Percentiles rank a stretch among this genome's conserved stretches.
Evolutionary conservation across 2,797 vertebrate genomes (phyloP).

Genomic region (Acanthurus lineatus): DNA sequence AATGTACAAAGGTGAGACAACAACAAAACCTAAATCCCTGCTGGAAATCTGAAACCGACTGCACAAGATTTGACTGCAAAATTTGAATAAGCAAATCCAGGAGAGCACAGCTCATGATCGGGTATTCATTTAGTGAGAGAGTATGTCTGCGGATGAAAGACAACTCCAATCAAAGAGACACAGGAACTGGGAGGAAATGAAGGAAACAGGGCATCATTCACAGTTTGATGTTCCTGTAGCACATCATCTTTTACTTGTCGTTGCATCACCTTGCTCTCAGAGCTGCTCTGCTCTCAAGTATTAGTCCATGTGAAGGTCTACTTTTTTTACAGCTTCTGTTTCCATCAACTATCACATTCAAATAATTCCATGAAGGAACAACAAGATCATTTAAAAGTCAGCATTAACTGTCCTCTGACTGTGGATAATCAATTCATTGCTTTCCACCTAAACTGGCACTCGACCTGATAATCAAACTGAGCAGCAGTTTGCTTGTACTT

Average conservation of each 20-base stretch:
- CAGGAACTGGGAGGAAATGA: conserved; percentile 27
- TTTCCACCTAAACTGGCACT: neutral
- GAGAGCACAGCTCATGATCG: conserved; percentile 41
- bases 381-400: neutral
- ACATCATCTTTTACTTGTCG: conserved; percentile 73
- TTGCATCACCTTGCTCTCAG: conserved; percentile 78
- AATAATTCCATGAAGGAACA: neutral
- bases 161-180: conserved; percentile 60
- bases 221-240: conserved; percentile 58
- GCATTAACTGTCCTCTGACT: neutral
- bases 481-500: conserved; percentile 1
- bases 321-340: conserved; percentile 10
- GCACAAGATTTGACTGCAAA: conserved; percentile 55
- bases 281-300: conserved; percentile 43
- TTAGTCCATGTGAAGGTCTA: conserved; percentile 41
- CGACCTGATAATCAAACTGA: neutral
- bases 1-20: conserved; percentile 17
- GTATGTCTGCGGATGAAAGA: conserved; percentile 62
- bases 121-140: conserved; percentile 60
- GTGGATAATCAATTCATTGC: neutral
- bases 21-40: conserved; percentile 36
- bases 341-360: neutral
- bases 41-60: conserved; percentile 42
- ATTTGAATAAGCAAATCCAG: conserved; percentile 76
- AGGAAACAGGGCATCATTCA: conserved; percentile 47